Conservation (phyloP, 2,888 invertebrate species). For the Eupeodes luniger region DNA sequence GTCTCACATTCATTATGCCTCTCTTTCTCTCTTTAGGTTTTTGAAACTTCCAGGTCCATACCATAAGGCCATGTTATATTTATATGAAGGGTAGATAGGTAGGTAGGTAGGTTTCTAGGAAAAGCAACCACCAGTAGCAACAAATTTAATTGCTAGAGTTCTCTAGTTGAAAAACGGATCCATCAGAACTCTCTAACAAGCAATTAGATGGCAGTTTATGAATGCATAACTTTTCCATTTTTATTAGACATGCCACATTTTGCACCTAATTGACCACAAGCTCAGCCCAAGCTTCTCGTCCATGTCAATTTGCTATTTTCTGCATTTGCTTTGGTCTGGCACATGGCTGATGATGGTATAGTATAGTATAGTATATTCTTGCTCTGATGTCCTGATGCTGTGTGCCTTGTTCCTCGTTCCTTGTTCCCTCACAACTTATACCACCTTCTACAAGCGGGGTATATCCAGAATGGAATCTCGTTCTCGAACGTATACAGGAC, state of each 20-base stretch:
- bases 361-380: neutral
- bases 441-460: neutral
- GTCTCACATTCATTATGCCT: neutral
- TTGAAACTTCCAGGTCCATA: neutral
- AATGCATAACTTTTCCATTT: slow-evolving; percentile 78
- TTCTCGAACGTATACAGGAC: slow-evolving; percentile 30
- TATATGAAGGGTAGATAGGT: neutral
- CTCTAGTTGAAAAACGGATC: slow-evolving; percentile 76
- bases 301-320: slow-evolving; percentile 76
- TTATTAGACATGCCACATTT: slow-evolving; percentile 79
- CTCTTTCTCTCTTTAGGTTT: neutral
- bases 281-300: slow-evolving; percentile 73
- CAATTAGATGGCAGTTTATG: slow-evolving; percentile 79
- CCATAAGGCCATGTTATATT: neutral
- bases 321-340: slow-evolving; percentile 68
- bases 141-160: slow-evolving; percentile 74
- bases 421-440: slow-evolving; percentile 30
- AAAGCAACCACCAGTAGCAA: slow-evolving; percentile 47
- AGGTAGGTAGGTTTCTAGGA: neutral
- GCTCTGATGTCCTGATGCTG: neutral
- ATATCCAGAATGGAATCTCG: slow-evolving; percentile 49
- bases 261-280: slow-evolving; percentile 79
- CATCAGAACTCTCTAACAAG: slow-evolving; percentile 78
- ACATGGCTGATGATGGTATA: neutral
- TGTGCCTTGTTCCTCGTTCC: slow-evolving; percentile 8